phyloP scores from a whole-genome alignment of 2,888 invertebrate genomes.

The Diaphora mendica region DNA sequence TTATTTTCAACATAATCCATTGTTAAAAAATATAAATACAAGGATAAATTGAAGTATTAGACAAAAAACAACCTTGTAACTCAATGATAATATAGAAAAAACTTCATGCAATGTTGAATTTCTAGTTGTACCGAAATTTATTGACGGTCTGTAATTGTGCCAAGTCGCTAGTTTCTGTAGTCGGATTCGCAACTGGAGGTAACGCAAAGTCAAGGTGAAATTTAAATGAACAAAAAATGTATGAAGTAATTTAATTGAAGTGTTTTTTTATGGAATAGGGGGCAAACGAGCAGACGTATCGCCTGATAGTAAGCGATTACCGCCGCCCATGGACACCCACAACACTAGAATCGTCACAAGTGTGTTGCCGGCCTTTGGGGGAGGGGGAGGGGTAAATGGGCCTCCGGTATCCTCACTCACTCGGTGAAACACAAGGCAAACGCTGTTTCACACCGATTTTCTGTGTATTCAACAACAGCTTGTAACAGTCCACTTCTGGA shows the following conservation, averaged over 20 bases:
- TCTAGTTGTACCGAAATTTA: slow-evolving; percentile 18
- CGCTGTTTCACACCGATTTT: too few species aligned
- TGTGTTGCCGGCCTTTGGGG: too few species aligned
- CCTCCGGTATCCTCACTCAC: too few species aligned
- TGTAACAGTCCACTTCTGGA: too few species aligned
- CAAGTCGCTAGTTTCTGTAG: slow-evolving; percentile 30
- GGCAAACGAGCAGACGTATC: too few species aligned
- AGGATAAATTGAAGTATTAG: slow-evolving; percentile 33
- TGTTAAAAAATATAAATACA: slow-evolving; percentile 29
- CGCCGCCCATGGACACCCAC: too few species aligned
- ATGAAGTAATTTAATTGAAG: not conserved
- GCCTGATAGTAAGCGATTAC: too few species aligned
- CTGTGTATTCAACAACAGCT: not conserved
- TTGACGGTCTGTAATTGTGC: slow-evolving; percentile 23
- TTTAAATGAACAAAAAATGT: slow-evolving; percentile 11
- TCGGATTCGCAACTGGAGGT: slow-evolving; percentile 27
- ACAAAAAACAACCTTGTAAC: slow-evolving; percentile 27
- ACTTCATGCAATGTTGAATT: slow-evolving; percentile 27
- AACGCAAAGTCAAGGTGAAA: slow-evolving; percentile 33
- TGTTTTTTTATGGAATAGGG: too few species aligned
- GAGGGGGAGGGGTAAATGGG: too few species aligned
- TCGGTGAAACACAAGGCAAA: too few species aligned
- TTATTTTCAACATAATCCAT: slow-evolving; percentile 1
- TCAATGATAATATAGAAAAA: slow-evolving; percentile 11
- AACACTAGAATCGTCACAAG: too few species aligned